These are phyloP conservation scores for Elmis aenea DNA, from an alignment of 2,888 invertebrate genomes.

Conservation along the genomic window DNA sequence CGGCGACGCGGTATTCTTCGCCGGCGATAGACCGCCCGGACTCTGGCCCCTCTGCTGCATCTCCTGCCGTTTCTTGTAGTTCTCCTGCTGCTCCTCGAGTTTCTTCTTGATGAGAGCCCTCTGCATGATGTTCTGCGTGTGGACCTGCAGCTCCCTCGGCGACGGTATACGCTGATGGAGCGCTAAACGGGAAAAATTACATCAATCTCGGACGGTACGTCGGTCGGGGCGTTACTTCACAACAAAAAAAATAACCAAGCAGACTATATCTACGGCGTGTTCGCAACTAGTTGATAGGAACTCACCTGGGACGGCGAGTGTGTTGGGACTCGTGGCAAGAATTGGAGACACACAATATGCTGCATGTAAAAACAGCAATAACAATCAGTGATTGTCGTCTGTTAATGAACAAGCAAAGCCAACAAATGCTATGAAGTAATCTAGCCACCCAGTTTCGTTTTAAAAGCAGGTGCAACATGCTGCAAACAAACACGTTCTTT, in stretches of 20 bases:
- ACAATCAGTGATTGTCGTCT: no score
- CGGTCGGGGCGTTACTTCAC: no score
- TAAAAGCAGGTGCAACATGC: no score
- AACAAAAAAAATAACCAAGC: conserved; percentile 3
- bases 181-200: conserved; percentile 42
- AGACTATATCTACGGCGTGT: no score
- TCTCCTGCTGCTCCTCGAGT: conserved; percentile 81
- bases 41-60: conserved; percentile 24
- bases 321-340: conserved; percentile 62
- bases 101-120: conserved; percentile 83
- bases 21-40: conserved; percentile 34
- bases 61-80: conserved; percentile 76
- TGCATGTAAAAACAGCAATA: conserved; percentile 57
- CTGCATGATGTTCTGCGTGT: conserved; percentile 84
- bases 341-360: conserved; percentile 69
- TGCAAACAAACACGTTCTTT: no score
- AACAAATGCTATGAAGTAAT: no score
- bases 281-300: conserved; percentile 17
- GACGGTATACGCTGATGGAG: conserved; percentile 72
- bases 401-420: no score
- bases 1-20: conserved; percentile 53
- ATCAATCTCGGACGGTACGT: no score
- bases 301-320: conserved; percentile 64
- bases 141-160: conserved; percentile 77
- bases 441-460: no score